phyloP scores from a whole-genome alignment of 2,797 vertebrate genomes.

The Margarornis squamiger region DNA sequence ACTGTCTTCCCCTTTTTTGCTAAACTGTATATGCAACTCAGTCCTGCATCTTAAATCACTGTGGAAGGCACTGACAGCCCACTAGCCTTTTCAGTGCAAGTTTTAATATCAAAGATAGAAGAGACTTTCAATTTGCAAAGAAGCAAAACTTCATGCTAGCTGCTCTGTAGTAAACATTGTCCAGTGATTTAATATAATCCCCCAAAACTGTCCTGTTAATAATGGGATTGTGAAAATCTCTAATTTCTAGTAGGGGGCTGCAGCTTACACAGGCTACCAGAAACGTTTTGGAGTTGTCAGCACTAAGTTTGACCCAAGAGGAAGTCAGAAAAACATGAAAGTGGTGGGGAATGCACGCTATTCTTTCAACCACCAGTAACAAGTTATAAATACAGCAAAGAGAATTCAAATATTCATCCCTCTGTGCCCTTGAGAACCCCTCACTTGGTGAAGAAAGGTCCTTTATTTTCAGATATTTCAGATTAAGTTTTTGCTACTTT shows the following conservation, averaged over 20 bases:
- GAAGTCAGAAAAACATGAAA: constrained; percentile 21
- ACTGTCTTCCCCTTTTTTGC: constrained; percentile 63
- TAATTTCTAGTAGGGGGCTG: background rate
- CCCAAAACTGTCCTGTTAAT: background rate
- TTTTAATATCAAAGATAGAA: background rate
- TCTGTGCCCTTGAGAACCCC: background rate
- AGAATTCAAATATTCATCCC: constrained; percentile 66
- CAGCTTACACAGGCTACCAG: background rate
- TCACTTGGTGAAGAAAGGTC: constrained; percentile 67
- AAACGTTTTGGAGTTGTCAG: background rate
- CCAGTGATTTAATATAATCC: background rate
- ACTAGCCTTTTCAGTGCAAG: background rate
- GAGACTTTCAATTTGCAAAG: background rate
- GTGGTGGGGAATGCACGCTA: background rate
- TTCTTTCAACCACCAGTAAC: constrained; percentile 69
- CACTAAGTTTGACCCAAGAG: background rate
- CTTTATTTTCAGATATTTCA: constrained; percentile 70
- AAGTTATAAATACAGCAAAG: constrained; percentile 79
- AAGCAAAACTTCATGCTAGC: background rate
- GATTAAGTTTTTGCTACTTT: constrained; percentile 60
- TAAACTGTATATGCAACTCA: background rate
- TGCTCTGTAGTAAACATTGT: background rate
- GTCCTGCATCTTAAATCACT: background rate
- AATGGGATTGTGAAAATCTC: background rate
- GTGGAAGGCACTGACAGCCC: background rate